phyloP scores from a whole-genome alignment of 1,140 invertebrate species.

The Nymphalis io region DNA sequence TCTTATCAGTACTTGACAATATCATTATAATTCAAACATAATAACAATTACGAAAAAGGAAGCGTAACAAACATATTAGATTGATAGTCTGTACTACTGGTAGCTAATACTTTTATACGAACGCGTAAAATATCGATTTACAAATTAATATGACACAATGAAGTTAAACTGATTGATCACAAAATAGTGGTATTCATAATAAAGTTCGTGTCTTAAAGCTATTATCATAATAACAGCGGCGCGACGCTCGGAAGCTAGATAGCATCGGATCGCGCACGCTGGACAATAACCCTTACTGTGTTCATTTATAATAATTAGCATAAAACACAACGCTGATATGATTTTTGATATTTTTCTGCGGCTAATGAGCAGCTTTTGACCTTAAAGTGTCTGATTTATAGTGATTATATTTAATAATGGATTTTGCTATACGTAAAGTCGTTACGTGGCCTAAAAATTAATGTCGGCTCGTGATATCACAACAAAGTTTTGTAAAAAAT shows the following conservation, averaged over 20 bases:
- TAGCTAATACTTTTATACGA: background rate
- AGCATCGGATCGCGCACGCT: slow-evolving; percentile 72
- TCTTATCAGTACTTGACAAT: too few species aligned
- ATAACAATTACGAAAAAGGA: too few species aligned
- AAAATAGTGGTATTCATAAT: slow-evolving; percentile 55
- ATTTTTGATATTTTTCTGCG: slow-evolving; percentile 39
- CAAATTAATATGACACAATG: slow-evolving; percentile 35
- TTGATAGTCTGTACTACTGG: too few species aligned
- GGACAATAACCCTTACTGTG: slow-evolving; percentile 73
- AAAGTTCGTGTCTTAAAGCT: slow-evolving; percentile 69
- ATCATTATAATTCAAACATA: too few species aligned
- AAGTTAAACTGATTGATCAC: slow-evolving; percentile 64
- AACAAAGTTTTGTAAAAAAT: background rate
- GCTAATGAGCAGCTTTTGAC: slow-evolving; percentile 35
- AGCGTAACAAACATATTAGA: too few species aligned
- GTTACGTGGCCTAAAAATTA: slow-evolving; percentile 15
- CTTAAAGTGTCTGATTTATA: slow-evolving; percentile 39
- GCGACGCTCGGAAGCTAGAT: slow-evolving; percentile 72
- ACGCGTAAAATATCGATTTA: slow-evolving; percentile 5
- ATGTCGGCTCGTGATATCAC: slow-evolving; percentile 13
- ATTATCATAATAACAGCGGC: slow-evolving; percentile 72
- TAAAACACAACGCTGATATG: slow-evolving; percentile 42
- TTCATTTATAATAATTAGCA: slow-evolving; percentile 59
- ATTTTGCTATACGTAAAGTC: slow-evolving; percentile 15
- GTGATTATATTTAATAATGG: slow-evolving; percentile 38